phyloP scores from a whole-genome alignment of 2,888 invertebrate genomes.

The Dryocosmus kuriphilus region DNA sequence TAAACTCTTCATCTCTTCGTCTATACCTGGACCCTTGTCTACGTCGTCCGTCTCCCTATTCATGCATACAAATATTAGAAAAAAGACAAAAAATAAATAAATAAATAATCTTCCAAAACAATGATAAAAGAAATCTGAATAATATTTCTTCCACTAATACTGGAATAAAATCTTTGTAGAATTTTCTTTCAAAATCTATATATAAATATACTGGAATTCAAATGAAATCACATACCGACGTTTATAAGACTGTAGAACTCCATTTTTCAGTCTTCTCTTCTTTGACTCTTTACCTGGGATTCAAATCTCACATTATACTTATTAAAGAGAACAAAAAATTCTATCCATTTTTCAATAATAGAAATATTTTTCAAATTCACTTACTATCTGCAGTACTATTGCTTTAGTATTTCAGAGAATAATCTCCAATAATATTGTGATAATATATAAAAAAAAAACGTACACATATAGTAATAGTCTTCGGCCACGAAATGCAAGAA shows the following conservation, averaged over 20 bases:
- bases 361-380: constrained; percentile 8
- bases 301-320: background rate
- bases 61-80: too few relatives aligned
- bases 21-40: too few relatives aligned
- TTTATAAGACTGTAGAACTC: background rate
- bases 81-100: too few relatives aligned
- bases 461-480: too few relatives aligned
- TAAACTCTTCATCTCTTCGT: too few relatives aligned
- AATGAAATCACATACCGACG: background rate
- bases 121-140: too few relatives aligned
- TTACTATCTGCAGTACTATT: constrained; percentile 38
- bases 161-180: background rate
- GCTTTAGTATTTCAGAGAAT: constrained; percentile 27
- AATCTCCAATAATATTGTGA: background rate
- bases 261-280: constrained; percentile 2
- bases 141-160: too few relatives aligned
- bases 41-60: too few relatives aligned
- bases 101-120: too few relatives aligned
- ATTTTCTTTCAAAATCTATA: background rate
- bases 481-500: too few relatives aligned
- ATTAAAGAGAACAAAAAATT: background rate
- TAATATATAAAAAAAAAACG: too few relatives aligned
- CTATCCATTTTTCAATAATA: background rate
- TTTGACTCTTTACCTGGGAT: constrained; percentile 11
- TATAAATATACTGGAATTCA: background rate